Conservation (phyloP, 2,888 invertebrate genomes). For the Darwinula stevensoni region DNA sequence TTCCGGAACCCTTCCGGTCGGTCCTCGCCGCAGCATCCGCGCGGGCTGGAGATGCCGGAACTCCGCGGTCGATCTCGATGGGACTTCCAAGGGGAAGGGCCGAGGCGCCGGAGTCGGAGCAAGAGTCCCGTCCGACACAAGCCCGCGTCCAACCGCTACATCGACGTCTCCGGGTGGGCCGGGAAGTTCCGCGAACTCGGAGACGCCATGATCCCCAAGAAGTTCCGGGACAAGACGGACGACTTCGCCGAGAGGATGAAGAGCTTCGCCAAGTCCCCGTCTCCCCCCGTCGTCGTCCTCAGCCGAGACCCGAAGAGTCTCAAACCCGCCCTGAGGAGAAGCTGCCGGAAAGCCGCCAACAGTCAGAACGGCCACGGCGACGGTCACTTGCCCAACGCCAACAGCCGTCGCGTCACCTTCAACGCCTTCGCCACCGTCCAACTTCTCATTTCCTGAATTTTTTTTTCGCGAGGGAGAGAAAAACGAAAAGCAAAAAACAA, state of each 20-base stretch:
- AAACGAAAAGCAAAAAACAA: too few species aligned
- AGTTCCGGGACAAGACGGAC: neutral
- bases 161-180: too few species aligned
- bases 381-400: neutral
- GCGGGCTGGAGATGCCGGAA: neutral
- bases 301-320: too few species aligned
- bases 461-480: too few species aligned
- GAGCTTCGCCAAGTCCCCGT: neutral
- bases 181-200: neutral
- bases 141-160: too few species aligned
- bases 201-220: neutral
- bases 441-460: neutral
- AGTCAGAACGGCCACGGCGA: too few species aligned
- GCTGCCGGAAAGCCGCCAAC: too few species aligned
- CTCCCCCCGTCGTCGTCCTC: too few species aligned
- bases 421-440: neutral
- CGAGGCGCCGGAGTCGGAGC: neutral
- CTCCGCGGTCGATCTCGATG: too few species aligned
- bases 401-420: neutral
- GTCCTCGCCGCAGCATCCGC: neutral
- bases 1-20: too few species aligned
- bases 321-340: neutral
- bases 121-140: constrained; percentile 1
- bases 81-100: too few species aligned
- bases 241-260: neutral